phyloP scores from a whole-genome alignment of 2,113 vertebrate species.

The Meriones unguiculatus region DNA sequence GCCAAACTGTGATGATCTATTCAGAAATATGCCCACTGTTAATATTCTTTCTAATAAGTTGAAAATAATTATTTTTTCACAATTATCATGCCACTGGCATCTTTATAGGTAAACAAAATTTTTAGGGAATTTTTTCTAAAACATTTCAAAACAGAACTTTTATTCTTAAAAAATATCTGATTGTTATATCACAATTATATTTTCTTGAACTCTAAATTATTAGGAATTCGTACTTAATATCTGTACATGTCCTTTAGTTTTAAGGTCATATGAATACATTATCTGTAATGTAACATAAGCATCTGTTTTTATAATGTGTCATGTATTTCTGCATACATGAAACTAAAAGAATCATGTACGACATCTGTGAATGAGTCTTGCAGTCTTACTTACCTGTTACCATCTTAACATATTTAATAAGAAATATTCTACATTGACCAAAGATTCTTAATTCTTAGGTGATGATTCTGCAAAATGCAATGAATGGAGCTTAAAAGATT shows the following conservation, averaged over 20 bases:
- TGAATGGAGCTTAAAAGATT: background rate
- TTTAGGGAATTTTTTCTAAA: background rate
- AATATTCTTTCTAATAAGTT: background rate
- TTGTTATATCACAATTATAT: background rate
- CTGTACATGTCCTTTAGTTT: background rate
- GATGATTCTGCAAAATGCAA: background rate
- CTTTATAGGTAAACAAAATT: background rate
- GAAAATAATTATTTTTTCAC: background rate
- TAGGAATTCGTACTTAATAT: background rate
- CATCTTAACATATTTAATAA: background rate
- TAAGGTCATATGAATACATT: background rate
- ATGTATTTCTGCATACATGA: background rate
- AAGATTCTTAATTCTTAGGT: background rate
- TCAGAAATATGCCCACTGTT: background rate
- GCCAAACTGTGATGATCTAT: background rate
- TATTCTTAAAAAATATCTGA: constrained; percentile 32
- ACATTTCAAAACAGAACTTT: background rate
- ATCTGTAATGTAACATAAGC: background rate
- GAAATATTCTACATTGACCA: background rate
- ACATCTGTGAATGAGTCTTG: background rate
- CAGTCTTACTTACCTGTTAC: background rate
- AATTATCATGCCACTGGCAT: background rate
- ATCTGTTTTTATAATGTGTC: background rate
- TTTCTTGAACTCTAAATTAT: constrained; percentile 29
- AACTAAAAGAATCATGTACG: background rate